Evolutionary conservation across 2,113 vertebrate species (phyloP).

Genomic region (Cheirogaleus medius): DNA sequence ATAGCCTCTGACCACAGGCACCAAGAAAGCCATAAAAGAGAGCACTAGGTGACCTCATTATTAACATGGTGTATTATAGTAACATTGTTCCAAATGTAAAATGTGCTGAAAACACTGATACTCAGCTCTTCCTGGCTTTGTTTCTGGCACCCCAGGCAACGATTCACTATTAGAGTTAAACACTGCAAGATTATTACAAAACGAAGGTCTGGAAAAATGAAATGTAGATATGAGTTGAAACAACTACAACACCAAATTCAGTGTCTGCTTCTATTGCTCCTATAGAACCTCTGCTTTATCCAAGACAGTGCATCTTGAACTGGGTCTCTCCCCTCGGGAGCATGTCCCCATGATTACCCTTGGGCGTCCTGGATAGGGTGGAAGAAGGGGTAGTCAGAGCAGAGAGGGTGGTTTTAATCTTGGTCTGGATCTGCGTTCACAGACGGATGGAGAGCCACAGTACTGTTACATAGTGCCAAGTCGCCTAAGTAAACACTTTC

Average conservation of each 20-base stretch:
- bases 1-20: slow-evolving; percentile 35
- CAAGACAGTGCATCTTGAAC: not conserved
- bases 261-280: not conserved
- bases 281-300: not conserved
- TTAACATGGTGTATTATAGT: slow-evolving; percentile 42
- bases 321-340: not conserved
- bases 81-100: slow-evolving; percentile 57
- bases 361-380: not conserved
- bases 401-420: not conserved
- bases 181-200: not conserved
- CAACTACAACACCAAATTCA: not conserved
- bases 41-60: not conserved
- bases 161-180: slow-evolving; percentile 10
- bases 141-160: slow-evolving; percentile 37
- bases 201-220: slow-evolving; percentile 29
- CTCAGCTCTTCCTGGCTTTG: slow-evolving; percentile 34
- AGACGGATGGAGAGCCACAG: not conserved
- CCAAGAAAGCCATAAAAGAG: slow-evolving; percentile 27
- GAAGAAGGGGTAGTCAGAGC: too few species aligned
- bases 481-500: not conserved
- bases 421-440: not conserved
- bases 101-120: slow-evolving; percentile 20
- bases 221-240: not conserved
- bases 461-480: not conserved
- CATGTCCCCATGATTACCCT: not conserved